Conservation (phyloP, 2,113 vertebrate genomes). For the Vimba vimba region DNA sequence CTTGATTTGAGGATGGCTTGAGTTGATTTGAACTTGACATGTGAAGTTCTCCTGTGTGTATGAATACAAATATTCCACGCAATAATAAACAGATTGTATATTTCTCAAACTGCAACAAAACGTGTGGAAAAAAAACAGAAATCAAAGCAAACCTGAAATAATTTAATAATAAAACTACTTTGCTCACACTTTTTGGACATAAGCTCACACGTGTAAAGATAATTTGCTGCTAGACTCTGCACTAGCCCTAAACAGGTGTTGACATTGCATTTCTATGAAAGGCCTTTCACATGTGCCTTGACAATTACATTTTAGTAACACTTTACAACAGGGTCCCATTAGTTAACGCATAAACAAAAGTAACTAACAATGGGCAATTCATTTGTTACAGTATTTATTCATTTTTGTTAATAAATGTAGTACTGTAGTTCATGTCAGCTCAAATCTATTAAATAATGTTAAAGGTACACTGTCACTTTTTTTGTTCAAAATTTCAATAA, state of each 20-base stretch:
- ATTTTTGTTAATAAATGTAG: background rate
- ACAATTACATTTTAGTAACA: background rate
- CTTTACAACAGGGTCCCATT: background rate
- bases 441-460: too few species aligned
- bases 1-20: too few species aligned
- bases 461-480: too few species aligned
- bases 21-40: too few species aligned
- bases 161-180: too few species aligned
- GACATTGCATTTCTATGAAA: background rate
- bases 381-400: background rate
- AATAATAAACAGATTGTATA: background rate
- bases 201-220: too few species aligned
- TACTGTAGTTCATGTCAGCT: background rate
- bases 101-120: background rate
- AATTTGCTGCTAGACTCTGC: too few species aligned
- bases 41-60: background rate
- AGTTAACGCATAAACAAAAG: background rate
- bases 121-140: background rate
- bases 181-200: too few species aligned
- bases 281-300: background rate
- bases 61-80: background rate
- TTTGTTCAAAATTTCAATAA: too few species aligned
- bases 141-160: too few species aligned
- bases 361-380: background rate
- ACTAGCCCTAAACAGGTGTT: background rate